Evolutionary conservation across 2,888 invertebrate species (phyloP).

Genomic region (Bellardia bayeri): DNA sequence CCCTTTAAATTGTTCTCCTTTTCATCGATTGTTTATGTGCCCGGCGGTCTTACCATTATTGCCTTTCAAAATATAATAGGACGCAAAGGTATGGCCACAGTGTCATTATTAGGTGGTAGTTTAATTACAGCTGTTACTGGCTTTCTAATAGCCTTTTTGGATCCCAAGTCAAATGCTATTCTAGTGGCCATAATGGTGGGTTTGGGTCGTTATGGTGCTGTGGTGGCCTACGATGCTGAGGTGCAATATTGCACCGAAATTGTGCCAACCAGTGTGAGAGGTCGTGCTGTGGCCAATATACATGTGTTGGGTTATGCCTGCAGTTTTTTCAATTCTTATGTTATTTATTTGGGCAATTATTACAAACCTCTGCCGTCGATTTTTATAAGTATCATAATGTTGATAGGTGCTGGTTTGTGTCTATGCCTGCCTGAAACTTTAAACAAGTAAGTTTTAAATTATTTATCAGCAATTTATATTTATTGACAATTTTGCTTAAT

Average conservation of each 20-base stretch:
- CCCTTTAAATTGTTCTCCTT: slow-evolving; percentile 86
- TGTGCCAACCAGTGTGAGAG: slow-evolving; percentile 87
- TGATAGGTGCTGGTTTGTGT: slow-evolving; percentile 85
- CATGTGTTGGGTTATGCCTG: slow-evolving; percentile 87
- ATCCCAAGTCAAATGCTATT: slow-evolving; percentile 80
- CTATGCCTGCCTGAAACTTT: slow-evolving; percentile 87
- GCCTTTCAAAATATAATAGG: slow-evolving; percentile 82
- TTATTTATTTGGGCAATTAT: slow-evolving; percentile 84
- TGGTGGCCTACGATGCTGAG: slow-evolving; percentile 87
- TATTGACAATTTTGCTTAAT: slow-evolving; percentile 19
- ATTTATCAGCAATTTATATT: not conserved
- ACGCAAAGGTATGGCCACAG: slow-evolving; percentile 86
- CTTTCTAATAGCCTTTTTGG: slow-evolving; percentile 82
- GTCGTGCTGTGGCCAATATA: slow-evolving; percentile 87
- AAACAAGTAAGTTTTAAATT: slow-evolving; percentile 79
- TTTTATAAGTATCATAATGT: slow-evolving; percentile 85
- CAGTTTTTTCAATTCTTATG: slow-evolving; percentile 86
- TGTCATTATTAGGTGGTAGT: slow-evolving; percentile 85
- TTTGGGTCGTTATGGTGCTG: slow-evolving; percentile 86
- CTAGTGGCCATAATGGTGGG: slow-evolving; percentile 84
- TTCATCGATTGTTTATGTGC: slow-evolving; percentile 85
- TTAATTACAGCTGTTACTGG: slow-evolving; percentile 85
- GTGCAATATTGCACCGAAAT: slow-evolving; percentile 88
- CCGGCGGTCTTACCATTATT: slow-evolving; percentile 84
- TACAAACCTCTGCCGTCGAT: slow-evolving; percentile 85